These are phyloP conservation scores for Pogonus chalceus DNA, from an alignment of 1,140 invertebrate genomes.

Conservation along the genomic window DNA sequence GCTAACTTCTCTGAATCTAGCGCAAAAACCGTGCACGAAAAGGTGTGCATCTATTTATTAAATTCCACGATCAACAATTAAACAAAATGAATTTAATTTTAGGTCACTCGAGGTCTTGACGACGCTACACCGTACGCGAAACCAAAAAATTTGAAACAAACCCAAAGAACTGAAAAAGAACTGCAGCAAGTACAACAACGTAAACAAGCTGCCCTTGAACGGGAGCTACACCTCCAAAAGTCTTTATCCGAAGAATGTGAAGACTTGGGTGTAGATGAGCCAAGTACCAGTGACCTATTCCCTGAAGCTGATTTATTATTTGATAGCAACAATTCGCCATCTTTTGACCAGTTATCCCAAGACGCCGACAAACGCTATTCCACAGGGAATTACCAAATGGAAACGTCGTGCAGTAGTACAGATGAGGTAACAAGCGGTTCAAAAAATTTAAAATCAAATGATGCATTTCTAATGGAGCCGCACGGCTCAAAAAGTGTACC, in stretches of 20 bases:
- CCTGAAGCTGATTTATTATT: slow-evolving; percentile 64
- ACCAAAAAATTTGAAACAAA: slow-evolving; percentile 16
- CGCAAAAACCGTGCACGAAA: background rate
- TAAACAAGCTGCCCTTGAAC: slow-evolving; percentile 43
- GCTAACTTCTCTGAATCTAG: background rate
- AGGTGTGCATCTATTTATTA: background rate
- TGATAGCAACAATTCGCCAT: slow-evolving; percentile 38
- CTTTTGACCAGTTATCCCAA: slow-evolving; percentile 31
- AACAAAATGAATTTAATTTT: too few species aligned
- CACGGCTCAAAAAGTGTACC: background rate
- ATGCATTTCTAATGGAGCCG: background rate
- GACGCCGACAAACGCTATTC: slow-evolving; percentile 21
- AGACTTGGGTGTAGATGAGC: slow-evolving; percentile 64
- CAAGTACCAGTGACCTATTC: slow-evolving; percentile 64
- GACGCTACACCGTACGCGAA: slow-evolving; percentile 15
- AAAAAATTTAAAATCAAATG: background rate
- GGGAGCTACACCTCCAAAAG: slow-evolving; percentile 52
- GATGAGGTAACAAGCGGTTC: background rate
- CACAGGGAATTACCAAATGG: background rate
- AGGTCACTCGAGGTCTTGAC: background rate
- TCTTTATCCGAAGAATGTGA: slow-evolving; percentile 66
- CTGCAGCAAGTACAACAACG: slow-evolving; percentile 29
- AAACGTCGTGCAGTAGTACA: background rate
- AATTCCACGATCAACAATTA: too few species aligned
- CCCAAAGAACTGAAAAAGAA: slow-evolving; percentile 25